Conservation (phyloP, 2,888 invertebrate species). For the Lycaena phlaeas region DNA sequence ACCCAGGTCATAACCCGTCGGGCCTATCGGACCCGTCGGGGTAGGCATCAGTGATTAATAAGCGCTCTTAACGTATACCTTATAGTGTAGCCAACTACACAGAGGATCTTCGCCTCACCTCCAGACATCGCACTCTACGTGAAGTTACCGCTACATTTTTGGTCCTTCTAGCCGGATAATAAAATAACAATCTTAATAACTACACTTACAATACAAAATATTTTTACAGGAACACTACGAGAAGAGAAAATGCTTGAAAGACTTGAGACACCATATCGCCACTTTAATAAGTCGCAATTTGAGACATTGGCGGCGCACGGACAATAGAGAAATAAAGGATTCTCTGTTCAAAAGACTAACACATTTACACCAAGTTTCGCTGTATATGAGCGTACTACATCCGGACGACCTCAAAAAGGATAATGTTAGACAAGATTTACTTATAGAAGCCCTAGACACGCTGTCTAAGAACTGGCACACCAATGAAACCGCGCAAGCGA, state of each 20-base stretch:
- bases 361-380: conserved; percentile 45
- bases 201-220: too few species aligned
- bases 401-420: conserved; percentile 40
- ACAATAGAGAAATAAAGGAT: conserved; percentile 35
- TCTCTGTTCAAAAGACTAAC: conserved; percentile 51
- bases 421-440: conserved; percentile 31
- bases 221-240: conserved; percentile 40
- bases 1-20: too few species aligned
- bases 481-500: conserved; percentile 29
- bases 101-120: too few species aligned
- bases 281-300: conserved; percentile 64
- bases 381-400: conserved; percentile 49
- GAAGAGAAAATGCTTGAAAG: conserved; percentile 57
- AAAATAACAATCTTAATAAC: too few species aligned
- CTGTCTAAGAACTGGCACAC: conserved; percentile 49
- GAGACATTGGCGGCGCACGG: conserved; percentile 63
- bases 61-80: too few species aligned
- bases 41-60: too few species aligned
- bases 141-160: too few species aligned
- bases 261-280: conserved; percentile 63
- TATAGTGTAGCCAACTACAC: too few species aligned
- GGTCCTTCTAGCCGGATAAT: too few species aligned
- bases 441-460: conserved; percentile 36
- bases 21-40: too few species aligned
- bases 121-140: too few species aligned